phyloP scores from a whole-genome alignment of 2,888 invertebrate genomes.

The Cosmia trapezina region DNA sequence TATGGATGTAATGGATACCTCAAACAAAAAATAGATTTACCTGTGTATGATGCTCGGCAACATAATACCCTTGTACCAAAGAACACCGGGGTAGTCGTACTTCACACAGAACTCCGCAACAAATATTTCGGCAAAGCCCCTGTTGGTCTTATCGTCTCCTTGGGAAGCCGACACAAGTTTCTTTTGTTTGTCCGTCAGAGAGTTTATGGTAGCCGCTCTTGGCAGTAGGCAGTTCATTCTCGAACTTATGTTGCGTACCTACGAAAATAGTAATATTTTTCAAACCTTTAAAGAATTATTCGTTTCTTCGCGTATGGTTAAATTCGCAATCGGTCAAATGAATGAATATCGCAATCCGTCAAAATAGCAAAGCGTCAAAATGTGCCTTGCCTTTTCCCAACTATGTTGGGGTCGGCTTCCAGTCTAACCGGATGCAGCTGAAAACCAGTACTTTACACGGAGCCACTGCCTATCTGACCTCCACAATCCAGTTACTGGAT shows the following conservation, averaged over 20 bases:
- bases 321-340: too few species aligned
- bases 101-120: conserved; percentile 96
- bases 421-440: too few species aligned
- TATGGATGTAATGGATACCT: background rate
- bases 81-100: conserved; percentile 92
- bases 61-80: conserved; percentile 96
- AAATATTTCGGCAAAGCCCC: conserved; percentile 91
- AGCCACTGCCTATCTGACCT: too few species aligned
- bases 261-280: background rate
- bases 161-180: conserved; percentile 76
- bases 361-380: too few species aligned
- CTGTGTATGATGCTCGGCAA: conserved; percentile 96
- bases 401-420: too few species aligned
- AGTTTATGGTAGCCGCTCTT: conserved; percentile 80
- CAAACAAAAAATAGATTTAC: conserved; percentile 68
- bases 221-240: conserved; percentile 87
- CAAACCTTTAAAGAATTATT: background rate
- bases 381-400: too few species aligned
- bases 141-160: conserved; percentile 86
- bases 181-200: conserved; percentile 81
- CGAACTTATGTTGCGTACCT: conserved; percentile 85
- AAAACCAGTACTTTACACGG: too few species aligned
- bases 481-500: too few species aligned
- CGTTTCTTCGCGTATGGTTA: too few species aligned
- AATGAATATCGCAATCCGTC: too few species aligned